phyloP scores from a whole-genome alignment of 2,797 vertebrate genomes.

The Fratercula arctica region DNA sequence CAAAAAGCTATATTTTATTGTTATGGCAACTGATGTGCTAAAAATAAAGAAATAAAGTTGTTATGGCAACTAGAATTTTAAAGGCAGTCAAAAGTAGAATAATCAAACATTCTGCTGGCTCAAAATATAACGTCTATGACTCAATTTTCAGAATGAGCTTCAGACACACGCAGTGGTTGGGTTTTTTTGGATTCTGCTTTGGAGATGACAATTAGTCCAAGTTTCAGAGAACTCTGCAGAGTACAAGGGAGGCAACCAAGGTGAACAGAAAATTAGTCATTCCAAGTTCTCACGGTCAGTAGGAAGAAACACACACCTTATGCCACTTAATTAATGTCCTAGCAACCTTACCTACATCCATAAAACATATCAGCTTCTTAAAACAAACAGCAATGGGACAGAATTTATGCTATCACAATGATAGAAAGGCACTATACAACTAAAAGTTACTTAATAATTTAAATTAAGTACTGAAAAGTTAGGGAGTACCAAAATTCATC shows the following conservation, averaged over 20 bases:
- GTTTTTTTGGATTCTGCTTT: constrained; percentile 27
- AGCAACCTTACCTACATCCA: neutral
- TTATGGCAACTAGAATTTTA: constrained; percentile 84
- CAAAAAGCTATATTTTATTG: constrained; percentile 76
- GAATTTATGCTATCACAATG: neutral
- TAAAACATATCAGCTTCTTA: neutral
- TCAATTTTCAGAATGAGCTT: constrained; percentile 73
- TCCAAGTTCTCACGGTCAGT: neutral
- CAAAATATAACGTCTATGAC: constrained; percentile 78
- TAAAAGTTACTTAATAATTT: neutral
- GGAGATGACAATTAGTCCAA: neutral
- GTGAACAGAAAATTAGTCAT: neutral
- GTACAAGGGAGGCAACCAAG: neutral
- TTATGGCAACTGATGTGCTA: constrained; percentile 81
- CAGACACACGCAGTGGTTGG: constrained; percentile 48
- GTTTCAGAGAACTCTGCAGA: constrained; percentile 10
- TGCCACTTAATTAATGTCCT: neutral
- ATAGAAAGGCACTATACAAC: neutral
- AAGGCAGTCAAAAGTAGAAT: constrained; percentile 80
- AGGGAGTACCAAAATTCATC: neutral
- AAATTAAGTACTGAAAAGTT: neutral
- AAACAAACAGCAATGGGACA: neutral
- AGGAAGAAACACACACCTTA: neutral
- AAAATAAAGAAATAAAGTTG: constrained; percentile 86
- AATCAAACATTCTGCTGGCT: constrained; percentile 79